Conservation (phyloP, 2,888 invertebrate species). For the Alsophila aescularia region DNA sequence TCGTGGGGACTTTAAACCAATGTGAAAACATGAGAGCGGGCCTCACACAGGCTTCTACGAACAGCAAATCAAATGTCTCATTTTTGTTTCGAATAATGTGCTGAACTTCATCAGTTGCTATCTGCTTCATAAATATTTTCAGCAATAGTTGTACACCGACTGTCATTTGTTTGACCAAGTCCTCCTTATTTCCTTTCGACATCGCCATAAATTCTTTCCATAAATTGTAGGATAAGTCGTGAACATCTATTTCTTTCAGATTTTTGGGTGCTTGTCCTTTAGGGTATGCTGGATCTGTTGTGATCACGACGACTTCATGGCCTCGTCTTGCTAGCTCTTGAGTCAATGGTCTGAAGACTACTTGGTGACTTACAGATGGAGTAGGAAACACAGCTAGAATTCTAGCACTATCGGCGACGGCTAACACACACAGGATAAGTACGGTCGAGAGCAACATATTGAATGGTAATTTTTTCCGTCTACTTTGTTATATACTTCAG, state of each 20-base stretch:
- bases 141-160: neutral
- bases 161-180: slow-evolving; percentile 20
- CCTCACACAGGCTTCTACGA: slow-evolving; percentile 43
- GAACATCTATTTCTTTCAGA: slow-evolving; percentile 55
- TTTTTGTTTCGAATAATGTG: slow-evolving; percentile 36
- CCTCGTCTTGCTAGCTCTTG: slow-evolving; percentile 56
- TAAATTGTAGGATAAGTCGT: slow-evolving; percentile 48
- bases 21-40: slow-evolving; percentile 42
- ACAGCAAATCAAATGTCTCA: slow-evolving; percentile 47
- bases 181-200: slow-evolving; percentile 18
- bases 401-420: slow-evolving; percentile 1
- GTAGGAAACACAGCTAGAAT: slow-evolving; percentile 42
- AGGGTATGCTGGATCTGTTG: slow-evolving; percentile 58
- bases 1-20: slow-evolving; percentile 46
- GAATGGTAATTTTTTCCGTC: neutral
- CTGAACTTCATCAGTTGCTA: slow-evolving; percentile 38
- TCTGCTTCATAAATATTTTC: slow-evolving; percentile 38
- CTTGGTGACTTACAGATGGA: slow-evolving; percentile 57
- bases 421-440: neutral
- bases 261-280: slow-evolving; percentile 48
- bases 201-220: slow-evolving; percentile 26
- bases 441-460: neutral
- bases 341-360: slow-evolving; percentile 57
- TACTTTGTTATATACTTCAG: neutral
- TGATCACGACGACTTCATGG: slow-evolving; percentile 61